Base-by-base conservation (phyloP, 2,888 invertebrate species). In the Tyria jacobaeae region DNA sequence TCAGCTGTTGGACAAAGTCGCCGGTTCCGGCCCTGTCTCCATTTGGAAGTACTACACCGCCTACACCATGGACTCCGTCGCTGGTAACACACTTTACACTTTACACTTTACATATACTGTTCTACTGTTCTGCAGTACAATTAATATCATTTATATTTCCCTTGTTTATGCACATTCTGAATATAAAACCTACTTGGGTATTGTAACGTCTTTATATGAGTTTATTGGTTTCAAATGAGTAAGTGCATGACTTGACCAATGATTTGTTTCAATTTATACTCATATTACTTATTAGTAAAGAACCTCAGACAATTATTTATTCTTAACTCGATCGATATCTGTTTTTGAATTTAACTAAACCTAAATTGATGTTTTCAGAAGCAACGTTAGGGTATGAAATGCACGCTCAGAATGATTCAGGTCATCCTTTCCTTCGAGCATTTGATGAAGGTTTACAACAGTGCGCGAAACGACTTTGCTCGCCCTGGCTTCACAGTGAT, bases 401-500 rank as follows among this genome's bases (percentile, higher is more conserved):
- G 35, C 68, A 69, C 25, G 56, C 76, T 1, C 78, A 78, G 39
- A 62, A 59, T 3, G 52, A 66, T 14, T 44, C 66, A 0, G 51
- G 60, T 4, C 73, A 76, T 12, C 75, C 72, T 0, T 77, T 81
- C 44, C 60, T 78, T 6, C 62, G 47, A 14, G 72, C 78, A 0
- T 76, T 81, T 49, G 74, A 73, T 2, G 48, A 59, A 15, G 56
- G 64, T 0, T 54, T 72, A 2, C 63, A 63, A 0, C 64, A 62
- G 6, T 9, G 39, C 9, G 57, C 71, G 0, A 59, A 64, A 7
- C 62, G 82, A 4, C 15, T 81, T 5, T 73, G 64, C 27, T 70
- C 75, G 39, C 81, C 81, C 0, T 82, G 82, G 82, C 59, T 82
- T 4, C 71, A 82, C 50, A 75, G 51, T 14, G 76, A 81, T 21